phyloP scores from a whole-genome alignment of 2,113 vertebrate species.

The Phrynosoma blainvillii region DNA sequence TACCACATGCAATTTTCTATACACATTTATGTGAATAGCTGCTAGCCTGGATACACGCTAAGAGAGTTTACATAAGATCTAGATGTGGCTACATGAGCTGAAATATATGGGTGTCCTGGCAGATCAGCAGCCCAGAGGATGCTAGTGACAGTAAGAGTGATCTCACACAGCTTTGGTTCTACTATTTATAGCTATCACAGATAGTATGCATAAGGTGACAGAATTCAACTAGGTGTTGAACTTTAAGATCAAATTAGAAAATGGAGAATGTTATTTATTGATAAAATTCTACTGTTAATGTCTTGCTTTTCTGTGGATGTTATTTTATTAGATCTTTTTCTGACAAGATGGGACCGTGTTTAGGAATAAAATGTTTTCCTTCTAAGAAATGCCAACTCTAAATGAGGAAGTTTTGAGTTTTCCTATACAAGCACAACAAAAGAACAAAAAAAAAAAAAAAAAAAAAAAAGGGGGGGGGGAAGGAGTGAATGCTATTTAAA shows the following conservation, averaged over 20 bases:
- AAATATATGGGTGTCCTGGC: background rate
- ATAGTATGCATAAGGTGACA: slow-evolving; percentile 3
- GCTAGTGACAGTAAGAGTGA: background rate
- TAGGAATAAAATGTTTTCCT: background rate
- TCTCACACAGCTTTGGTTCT: background rate
- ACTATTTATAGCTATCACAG: slow-evolving; percentile 24
- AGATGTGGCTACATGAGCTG: background rate
- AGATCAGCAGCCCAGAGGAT: background rate
- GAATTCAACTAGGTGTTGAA: slow-evolving; percentile 9
- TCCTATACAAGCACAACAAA: background rate
- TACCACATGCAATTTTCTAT: background rate
- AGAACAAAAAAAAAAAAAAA: too few species aligned
- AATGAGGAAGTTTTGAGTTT: background rate
- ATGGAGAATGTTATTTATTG: background rate
- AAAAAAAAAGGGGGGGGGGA: too few species aligned
- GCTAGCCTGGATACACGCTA: too few species aligned
- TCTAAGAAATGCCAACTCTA: background rate
- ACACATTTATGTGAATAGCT: background rate
- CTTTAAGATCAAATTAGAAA: background rate
- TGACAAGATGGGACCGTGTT: background rate
- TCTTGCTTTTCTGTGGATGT: background rate
- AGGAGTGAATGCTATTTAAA: background rate
- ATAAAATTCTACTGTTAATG: background rate
- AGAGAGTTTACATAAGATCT: background rate
- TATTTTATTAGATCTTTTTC: background rate